Percentiles rank a stretch among this genome's conserved stretches.
These are phyloP conservation scores for Catharus fuscescens DNA, from an alignment of 2,113 vertebrate genomes.

Conservation along the genomic window DNA sequence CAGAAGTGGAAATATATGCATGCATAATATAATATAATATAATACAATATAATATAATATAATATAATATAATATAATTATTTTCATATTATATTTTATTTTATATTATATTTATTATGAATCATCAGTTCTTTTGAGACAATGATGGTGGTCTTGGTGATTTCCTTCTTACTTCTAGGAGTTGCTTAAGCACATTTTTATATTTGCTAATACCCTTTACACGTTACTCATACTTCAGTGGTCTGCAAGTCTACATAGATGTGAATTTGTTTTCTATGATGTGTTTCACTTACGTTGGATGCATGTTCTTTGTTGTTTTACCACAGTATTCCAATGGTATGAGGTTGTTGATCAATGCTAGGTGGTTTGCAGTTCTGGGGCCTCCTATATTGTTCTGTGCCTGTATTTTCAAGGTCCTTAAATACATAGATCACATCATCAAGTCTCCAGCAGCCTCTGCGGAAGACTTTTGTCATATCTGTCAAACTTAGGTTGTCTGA, in stretches of 20 bases:
- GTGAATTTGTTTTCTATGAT: background rate
- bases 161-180: background rate
- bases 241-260: background rate
- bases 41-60: too few species aligned
- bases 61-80: too few species aligned
- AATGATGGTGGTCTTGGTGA: background rate
- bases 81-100: too few species aligned
- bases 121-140: background rate
- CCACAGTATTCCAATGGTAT: background rate
- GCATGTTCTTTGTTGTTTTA: background rate
- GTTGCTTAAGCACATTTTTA: background rate
- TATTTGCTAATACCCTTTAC: background rate
- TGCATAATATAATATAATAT: too few species aligned
- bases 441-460: background rate
- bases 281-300: background rate
- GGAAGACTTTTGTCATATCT: background rate
- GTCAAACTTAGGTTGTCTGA: background rate
- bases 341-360: background rate
- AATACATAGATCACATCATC: background rate
- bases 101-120: accelerated
- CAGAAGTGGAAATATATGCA: too few species aligned
- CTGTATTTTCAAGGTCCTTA: background rate
- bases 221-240: background rate
- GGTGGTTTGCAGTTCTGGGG: background rate
- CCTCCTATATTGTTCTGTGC: background rate